phyloP scores from a whole-genome alignment of 2,888 invertebrate genomes.

The Apotomis turbidana region DNA sequence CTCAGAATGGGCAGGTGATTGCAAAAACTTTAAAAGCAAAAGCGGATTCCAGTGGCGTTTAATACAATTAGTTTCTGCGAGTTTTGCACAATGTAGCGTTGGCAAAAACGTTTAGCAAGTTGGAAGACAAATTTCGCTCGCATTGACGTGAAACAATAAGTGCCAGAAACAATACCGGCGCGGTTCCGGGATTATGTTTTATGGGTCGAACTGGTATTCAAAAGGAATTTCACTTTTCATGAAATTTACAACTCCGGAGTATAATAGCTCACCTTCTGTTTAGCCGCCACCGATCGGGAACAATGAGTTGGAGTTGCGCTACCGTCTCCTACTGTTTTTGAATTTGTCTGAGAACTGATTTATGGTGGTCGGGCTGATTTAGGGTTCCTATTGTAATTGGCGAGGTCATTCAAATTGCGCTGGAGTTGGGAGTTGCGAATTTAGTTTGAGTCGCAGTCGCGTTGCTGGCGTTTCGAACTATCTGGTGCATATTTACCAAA shows the following conservation, averaged over 20 bases:
- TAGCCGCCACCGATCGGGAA: conserved; percentile 77
- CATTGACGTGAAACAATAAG: conserved; percentile 81
- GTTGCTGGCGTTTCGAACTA: conserved; percentile 51
- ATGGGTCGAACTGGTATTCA: conserved; percentile 78
- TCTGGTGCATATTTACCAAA: not conserved
- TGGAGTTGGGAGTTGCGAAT: conserved; percentile 58
- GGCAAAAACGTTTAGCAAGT: conserved; percentile 65
- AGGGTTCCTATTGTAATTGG: conserved; percentile 77
- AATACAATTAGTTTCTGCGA: conserved; percentile 39
- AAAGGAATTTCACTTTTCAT: conserved; percentile 84
- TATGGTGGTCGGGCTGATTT: conserved; percentile 75
- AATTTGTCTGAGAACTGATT: conserved; percentile 80
- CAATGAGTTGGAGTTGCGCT: conserved; percentile 79
- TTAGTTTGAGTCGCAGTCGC: conserved; percentile 67
- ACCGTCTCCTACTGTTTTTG: conserved; percentile 83
- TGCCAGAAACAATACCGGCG: conserved; percentile 77
- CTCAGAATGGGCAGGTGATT: conserved; percentile 25
- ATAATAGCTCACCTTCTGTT: conserved; percentile 83
- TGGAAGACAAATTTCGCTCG: conserved; percentile 74
- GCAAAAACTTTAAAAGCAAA: conserved; percentile 51
- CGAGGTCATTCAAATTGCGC: conserved; percentile 66
- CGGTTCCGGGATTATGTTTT: conserved; percentile 77
- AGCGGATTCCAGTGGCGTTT: conserved; percentile 48
- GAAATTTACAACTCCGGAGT: conserved; percentile 81
- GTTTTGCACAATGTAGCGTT: conserved; percentile 67